Evolutionary conservation across 2,888 invertebrate genomes (phyloP).

Genomic region (Crocallis elinguaria): DNA sequence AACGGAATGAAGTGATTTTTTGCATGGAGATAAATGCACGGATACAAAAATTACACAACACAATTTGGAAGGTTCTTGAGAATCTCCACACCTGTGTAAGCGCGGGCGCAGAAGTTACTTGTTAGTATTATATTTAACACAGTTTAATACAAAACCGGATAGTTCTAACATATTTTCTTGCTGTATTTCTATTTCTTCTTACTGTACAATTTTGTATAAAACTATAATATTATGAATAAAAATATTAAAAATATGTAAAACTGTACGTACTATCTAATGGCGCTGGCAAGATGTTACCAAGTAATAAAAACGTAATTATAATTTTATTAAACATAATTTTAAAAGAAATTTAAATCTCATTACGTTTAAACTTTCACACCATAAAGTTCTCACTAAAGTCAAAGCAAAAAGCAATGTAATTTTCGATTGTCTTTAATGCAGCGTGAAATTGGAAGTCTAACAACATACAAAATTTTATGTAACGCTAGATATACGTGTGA

Average conservation of each 20-base stretch:
- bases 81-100: too few species aligned
- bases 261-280: constrained; percentile 19
- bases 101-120: too few species aligned
- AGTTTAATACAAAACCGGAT: too few species aligned
- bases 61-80: too few species aligned
- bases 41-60: too few species aligned
- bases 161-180: too few species aligned
- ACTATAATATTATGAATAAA: background rate
- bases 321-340: constrained; percentile 15
- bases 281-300: constrained; percentile 4
- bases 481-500: background rate
- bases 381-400: constrained; percentile 7
- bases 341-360: constrained; percentile 3
- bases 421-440: constrained; percentile 46
- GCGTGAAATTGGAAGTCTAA: constrained; percentile 62
- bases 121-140: too few species aligned
- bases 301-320: background rate
- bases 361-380: constrained; percentile 5
- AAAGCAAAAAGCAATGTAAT: constrained; percentile 34
- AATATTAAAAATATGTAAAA: constrained; percentile 8
- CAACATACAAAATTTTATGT: constrained; percentile 27
- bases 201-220: too few species aligned
- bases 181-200: too few species aligned
- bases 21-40: too few species aligned
- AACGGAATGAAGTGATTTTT: too few species aligned